These are phyloP conservation scores for Spodoptera exigua DNA, from an alignment of 2,888 invertebrate genomes.

Conservation along the genomic window DNA sequence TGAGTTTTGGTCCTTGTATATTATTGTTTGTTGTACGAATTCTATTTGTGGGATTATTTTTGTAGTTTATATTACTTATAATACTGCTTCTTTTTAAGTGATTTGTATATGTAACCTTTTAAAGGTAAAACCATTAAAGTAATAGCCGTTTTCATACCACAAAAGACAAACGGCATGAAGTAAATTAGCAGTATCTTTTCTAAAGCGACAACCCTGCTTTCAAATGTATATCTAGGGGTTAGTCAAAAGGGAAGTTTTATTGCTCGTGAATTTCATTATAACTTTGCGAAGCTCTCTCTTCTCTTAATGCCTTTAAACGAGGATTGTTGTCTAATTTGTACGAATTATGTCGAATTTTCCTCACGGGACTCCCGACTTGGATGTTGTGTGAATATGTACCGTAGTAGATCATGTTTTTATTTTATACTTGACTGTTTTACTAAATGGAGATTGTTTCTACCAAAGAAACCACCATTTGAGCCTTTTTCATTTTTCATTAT, in stretches of 20 bases:
- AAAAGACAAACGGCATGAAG: background rate
- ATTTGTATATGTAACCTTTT: background rate
- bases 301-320: constrained; percentile 84
- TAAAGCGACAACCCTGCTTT: constrained; percentile 72
- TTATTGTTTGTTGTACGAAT: background rate
- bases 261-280: constrained; percentile 89
- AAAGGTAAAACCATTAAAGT: background rate
- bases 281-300: constrained; percentile 81
- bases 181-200: constrained; percentile 25
- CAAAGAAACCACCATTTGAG: background rate
- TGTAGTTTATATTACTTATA: background rate
- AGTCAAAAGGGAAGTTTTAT: constrained; percentile 88
- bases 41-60: background rate
- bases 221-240: constrained; percentile 86
- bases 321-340: constrained; percentile 87
- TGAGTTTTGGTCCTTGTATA: constrained; percentile 4
- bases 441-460: background rate
- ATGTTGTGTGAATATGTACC: constrained; percentile 45
- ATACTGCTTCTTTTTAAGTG: background rate
- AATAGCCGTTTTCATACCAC: background rate
- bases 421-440: constrained; percentile 21
- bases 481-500: constrained; percentile 1
- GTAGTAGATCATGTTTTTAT: constrained; percentile 16
- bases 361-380: constrained; percentile 63
- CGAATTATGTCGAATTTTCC: constrained; percentile 79